Evolutionary conservation across 2,888 invertebrate genomes (phyloP), one percentile per base, ranked within the genome.

Genomic region (Drosophila neonasuta): DNA sequence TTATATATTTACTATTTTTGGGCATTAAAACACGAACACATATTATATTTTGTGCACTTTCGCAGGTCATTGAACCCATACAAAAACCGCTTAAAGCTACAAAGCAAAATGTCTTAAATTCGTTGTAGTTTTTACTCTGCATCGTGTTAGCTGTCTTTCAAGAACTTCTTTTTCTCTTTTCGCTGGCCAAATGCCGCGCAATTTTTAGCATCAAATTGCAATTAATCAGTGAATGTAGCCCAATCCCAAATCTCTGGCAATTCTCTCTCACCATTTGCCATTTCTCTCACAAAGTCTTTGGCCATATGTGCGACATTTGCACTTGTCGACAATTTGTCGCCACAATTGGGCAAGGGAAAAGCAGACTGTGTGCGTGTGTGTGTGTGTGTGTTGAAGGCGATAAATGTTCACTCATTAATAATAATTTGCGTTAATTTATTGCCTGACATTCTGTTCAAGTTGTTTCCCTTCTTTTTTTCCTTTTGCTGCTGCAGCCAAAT

Each of bases 351-450:
- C 48, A 54, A 65, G 58, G 55, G 54, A 50, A 11, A 36, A 58
- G 63, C 52, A 45, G 41, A 15, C 41, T 41, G 8, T 39, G 39
- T 8, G 17, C 2, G 3, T 17, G 17, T 17, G 17, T 3, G 13
- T 39, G 39, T 13, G 39, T 39, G 39, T 13, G 39, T n/a, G 36
- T 55, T 39, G 39, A 36, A 52, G 77, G 74, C 77, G 77, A 87
- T 78, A 73, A 73, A 87, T 88, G 84, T 77, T 70, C 74, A 42
- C 70, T 75, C 86, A 85, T 88, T 88, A 81, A 87, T 88, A 86
- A 84, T 84, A 86, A 84, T 86, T 84, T 84, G 77, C 83, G 74
- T 79, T 71, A 85, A 86, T 85, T 84, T 86, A 84, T 84, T 73
- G 80, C 77, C 55, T 66, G 74, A 75, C 75, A 80, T 68, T 68